Conservation (phyloP, 2,113 vertebrate species). For the Xyrauchen texanus region DNA sequence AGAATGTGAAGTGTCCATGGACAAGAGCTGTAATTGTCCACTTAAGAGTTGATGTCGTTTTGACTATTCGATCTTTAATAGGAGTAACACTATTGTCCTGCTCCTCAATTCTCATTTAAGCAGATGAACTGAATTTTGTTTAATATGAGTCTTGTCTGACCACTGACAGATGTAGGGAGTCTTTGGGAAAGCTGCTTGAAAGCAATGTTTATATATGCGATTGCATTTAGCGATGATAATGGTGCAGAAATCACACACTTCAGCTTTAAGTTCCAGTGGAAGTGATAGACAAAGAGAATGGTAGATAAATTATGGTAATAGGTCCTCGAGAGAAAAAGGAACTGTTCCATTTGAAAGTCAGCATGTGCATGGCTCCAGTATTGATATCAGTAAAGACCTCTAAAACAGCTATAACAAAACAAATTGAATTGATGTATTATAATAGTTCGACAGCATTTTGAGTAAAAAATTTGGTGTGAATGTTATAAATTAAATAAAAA, state of each 20-base stretch:
- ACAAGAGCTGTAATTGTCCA: constrained; percentile 2
- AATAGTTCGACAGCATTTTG: neutral
- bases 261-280: too few relatives aligned
- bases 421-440: neutral
- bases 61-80: constrained; percentile 8
- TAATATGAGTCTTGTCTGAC: too few relatives aligned
- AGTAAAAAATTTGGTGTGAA: neutral
- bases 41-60: neutral
- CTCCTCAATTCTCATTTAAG: too few relatives aligned
- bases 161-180: too few relatives aligned
- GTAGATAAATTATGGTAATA: constrained; percentile 16
- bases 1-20: constrained; percentile 19
- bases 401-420: neutral
- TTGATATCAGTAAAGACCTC: neutral
- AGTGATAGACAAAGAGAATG: neutral
- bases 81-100: too few relatives aligned
- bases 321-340: neutral
- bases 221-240: too few relatives aligned
- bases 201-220: too few relatives aligned
- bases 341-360: constrained; percentile 16
- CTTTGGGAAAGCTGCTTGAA: too few relatives aligned
- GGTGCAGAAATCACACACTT: too few relatives aligned
- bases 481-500: too few relatives aligned
- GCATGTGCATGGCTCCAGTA: neutral
- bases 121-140: too few relatives aligned